phyloP scores from a whole-genome alignment of 2,797 vertebrate genomes.

The Poecile montanus region DNA sequence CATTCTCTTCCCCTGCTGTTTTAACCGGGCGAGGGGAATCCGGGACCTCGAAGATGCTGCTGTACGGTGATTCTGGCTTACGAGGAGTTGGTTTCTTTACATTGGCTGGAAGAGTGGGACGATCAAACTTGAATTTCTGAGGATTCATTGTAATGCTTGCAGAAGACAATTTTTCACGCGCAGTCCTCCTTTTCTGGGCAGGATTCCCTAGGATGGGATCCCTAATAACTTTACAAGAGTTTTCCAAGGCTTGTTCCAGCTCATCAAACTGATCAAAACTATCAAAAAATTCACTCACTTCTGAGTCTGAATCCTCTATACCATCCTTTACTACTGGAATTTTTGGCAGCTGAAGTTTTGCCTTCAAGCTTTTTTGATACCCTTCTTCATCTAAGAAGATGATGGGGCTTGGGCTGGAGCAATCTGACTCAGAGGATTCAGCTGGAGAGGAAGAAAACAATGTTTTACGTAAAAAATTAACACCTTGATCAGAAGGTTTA shows the following conservation, averaged over 20 bases:
- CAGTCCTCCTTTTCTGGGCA: constrained; percentile 75
- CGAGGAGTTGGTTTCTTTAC: constrained; percentile 95
- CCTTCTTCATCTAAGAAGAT: constrained; percentile 98
- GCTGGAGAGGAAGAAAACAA: constrained; percentile 80
- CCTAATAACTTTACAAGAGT: constrained; percentile 59
- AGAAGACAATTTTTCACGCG: constrained; percentile 75
- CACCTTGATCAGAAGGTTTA: constrained; percentile 69
- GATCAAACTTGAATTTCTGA: constrained; percentile 93
- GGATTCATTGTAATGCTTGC: constrained; percentile 88
- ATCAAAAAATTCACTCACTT: constrained; percentile 99
- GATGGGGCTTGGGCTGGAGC: constrained; percentile 96
- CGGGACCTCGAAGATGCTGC: constrained; percentile 81
- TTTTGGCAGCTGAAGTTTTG: constrained; percentile 94
- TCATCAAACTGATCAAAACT: constrained; percentile 99
- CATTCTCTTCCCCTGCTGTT: constrained; percentile 86
- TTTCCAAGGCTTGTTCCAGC: constrained; percentile 83
- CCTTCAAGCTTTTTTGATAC: constrained; percentile 95
- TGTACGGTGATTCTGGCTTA: constrained; percentile 90
- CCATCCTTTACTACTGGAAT: constrained; percentile 91
- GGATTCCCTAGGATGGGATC: constrained; percentile 69
- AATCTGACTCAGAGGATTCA: constrained; percentile 94
- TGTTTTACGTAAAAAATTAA: constrained; percentile 64
- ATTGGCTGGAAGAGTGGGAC: constrained; percentile 89
- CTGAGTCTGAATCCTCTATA: constrained; percentile 97
- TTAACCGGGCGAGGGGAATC: constrained; percentile 88